A percentile compares a stretch with the other conserved stretches of the same genome.
Evolutionary conservation across 2,113 vertebrate species (phyloP).

Genomic region (Petrocephalus zakoni): DNA sequence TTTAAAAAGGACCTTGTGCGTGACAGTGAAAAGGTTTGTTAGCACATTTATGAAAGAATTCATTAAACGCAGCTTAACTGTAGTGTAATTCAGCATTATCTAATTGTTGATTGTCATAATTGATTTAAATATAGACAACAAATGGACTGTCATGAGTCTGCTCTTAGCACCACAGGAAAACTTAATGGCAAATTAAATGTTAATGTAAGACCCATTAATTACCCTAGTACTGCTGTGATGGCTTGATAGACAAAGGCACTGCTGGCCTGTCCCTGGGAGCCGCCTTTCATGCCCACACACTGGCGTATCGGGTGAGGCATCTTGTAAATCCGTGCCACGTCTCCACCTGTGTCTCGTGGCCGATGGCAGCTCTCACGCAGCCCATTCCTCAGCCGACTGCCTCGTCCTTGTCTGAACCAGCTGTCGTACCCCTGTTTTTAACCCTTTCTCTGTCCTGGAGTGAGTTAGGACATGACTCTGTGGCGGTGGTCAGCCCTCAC

Average conservation of each 20-base stretch:
- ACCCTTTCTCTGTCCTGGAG: neutral
- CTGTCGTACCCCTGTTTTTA: neutral
- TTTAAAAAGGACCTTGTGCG: neutral
- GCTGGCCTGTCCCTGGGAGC: neutral
- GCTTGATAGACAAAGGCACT: neutral
- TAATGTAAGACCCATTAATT: neutral
- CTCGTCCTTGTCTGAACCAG: neutral
- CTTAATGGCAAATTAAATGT: neutral
- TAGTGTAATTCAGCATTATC: neutral
- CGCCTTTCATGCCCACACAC: neutral
- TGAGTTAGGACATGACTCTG: slow-evolving; percentile 20
- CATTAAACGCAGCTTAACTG: neutral
- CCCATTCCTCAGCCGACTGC: neutral
- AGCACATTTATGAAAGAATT: neutral
- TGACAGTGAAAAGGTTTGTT: neutral
- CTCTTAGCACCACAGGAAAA: neutral
- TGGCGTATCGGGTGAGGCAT: neutral
- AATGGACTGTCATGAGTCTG: neutral
- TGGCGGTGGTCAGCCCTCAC: neutral
- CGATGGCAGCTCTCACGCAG: neutral
- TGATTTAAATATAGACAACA: neutral
- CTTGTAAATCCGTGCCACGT: neutral
- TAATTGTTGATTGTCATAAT: neutral
- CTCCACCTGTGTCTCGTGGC: neutral
- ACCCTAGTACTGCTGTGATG: neutral